Evolutionary conservation across 2,888 invertebrate species (phyloP).

Genomic region (Adela reaumurella): DNA sequence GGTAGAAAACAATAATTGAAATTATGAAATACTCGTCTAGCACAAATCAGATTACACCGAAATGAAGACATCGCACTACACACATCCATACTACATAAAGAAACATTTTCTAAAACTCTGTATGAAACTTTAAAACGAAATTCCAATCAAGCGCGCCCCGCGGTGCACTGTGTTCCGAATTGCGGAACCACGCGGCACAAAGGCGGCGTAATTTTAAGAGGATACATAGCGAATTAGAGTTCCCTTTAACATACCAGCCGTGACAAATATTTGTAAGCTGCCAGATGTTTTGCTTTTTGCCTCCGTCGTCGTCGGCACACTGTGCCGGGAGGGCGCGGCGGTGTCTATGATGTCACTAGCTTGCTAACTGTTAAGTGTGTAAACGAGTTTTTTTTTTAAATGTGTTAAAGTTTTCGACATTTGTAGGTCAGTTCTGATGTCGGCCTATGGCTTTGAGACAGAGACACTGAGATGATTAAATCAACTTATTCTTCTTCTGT

Average conservation of each 20-base stretch:
- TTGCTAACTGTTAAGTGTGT: neutral
- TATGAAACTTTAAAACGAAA: neutral
- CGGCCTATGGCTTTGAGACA: too few species aligned
- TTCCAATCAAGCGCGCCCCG: neutral
- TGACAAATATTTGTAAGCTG: neutral
- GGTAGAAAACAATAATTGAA: too few species aligned
- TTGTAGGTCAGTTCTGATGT: slow-evolving; percentile 34
- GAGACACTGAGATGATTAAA: too few species aligned
- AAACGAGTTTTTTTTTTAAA: neutral
- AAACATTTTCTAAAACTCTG: neutral
- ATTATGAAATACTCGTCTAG: too few species aligned
- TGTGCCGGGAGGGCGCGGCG: neutral
- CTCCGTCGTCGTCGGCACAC: neutral
- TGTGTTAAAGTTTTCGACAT: slow-evolving; percentile 21
- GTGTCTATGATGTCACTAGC: neutral
- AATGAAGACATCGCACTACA: too few species aligned
- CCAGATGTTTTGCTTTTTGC: neutral
- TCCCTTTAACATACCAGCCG: neutral
- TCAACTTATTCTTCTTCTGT: too few species aligned
- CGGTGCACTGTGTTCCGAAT: neutral
- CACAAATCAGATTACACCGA: neutral
- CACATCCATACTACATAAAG: too few species aligned
- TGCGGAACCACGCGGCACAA: slow-evolving; percentile 1
- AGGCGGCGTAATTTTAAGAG: neutral
- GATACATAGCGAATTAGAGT: neutral